Evolutionary conservation across 2,888 invertebrate genomes (phyloP), one percentile per base, ranked within the genome.

Genomic region (Disparrhopalites patrizii): DNA sequence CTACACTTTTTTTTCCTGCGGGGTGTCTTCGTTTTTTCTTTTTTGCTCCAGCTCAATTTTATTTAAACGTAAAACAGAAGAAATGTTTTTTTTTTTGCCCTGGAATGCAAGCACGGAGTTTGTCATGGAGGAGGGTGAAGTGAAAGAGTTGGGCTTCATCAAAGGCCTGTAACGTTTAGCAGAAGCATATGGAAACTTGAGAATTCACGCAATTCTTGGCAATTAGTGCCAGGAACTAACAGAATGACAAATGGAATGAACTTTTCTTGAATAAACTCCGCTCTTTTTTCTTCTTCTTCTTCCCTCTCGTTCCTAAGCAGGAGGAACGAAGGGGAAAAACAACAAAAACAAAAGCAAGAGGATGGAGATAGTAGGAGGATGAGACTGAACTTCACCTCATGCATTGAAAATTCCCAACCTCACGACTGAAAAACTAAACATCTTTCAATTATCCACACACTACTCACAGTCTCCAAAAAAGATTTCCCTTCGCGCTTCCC

Each of bases 201-300:
- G 60, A 61, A 61, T 61, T 61, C 51, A 61, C 50, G 51, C 60
- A 61, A 33, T 61, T 50, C 50, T 61, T 50, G 33, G 60, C 60
- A 61, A 61, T 61, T 61, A 61, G 60, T 50, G 60, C 60, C 60
- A 61, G 5, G 50, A 23, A 50, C 60, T 47, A 50, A 33, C 60
- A 50, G 60, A 61, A 61, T 61, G 60, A 61, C 60, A 61, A 61
- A 61, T 61, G 60, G 60, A 61, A 61, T 61, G 60, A 61, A 61
- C 60, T 61, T 50, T 61, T 58, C 31, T 23, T 7, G 13, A 23
- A 43, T 30, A 30, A n/a, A n/a, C n/a, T n/a, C n/a, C n/a, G n/a
- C n/a, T n/a, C n/a, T n/a, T n/a, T n/a, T n/a, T 47, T 25, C 25
- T n/a, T 58, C 30, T 58, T 28, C 28, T 43, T 18, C 25, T 43